These are phyloP conservation scores for Phasianus colchicus DNA, from an alignment of 2,113 vertebrate genomes.

Conservation along the genomic window DNA sequence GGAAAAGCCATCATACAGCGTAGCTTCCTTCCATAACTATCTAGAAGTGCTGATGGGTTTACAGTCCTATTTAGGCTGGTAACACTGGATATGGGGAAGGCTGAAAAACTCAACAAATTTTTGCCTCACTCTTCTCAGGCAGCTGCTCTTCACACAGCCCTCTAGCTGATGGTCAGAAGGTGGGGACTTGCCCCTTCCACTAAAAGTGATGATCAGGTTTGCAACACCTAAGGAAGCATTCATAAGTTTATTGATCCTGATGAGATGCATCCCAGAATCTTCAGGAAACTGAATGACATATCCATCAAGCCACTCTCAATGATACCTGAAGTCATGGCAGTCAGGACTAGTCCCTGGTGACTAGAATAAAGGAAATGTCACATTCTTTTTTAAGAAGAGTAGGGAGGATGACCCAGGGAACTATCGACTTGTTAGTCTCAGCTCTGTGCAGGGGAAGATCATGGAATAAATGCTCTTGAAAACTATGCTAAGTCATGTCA, in stretches of 20 bases:
- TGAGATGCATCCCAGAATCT: background rate
- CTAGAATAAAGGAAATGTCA: background rate
- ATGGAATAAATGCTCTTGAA: background rate
- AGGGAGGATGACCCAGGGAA: background rate
- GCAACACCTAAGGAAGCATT: no score
- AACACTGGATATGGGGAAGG: no score
- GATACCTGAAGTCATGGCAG: background rate
- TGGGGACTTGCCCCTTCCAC: no score
- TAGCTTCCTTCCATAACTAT: rapidly evolving
- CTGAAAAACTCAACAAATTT: no score
- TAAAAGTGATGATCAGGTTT: no score
- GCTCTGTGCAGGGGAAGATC: background rate
- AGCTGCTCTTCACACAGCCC: no score
- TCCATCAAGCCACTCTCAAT: background rate
- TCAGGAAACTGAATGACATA: background rate
- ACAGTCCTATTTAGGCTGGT: background rate
- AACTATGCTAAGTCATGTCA: background rate
- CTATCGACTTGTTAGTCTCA: background rate
- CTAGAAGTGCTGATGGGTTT: rapidly evolving
- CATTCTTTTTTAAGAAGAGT: background rate
- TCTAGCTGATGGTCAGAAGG: no score
- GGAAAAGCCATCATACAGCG: rapidly evolving
- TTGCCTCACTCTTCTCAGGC: no score
- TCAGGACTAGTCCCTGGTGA: background rate
- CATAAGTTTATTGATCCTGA: no score